phyloP scores from a whole-genome alignment of 2,888 invertebrate genomes.

The Drosophila nr. medialis region DNA sequence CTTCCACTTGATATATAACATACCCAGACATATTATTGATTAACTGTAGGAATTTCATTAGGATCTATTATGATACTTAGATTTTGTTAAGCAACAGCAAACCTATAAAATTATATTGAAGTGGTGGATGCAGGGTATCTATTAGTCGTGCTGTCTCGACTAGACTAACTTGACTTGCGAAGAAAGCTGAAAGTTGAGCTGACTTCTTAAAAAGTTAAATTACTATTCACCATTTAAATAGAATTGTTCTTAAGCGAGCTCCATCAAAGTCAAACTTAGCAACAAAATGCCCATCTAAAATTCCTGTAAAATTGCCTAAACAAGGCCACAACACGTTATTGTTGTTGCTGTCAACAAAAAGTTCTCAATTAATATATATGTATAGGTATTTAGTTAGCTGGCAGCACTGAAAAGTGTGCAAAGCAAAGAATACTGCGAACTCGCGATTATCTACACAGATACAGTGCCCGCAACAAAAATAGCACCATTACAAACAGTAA shows the following conservation, averaged over 20 bases:
- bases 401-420: slow-evolving; percentile 17
- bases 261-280: not conserved
- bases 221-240: not conserved
- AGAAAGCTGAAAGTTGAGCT: not conserved
- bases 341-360: slow-evolving; percentile 5
- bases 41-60: no score
- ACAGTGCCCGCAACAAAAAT: not conserved
- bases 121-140: no score
- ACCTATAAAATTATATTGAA: not conserved
- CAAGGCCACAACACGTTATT: not conserved
- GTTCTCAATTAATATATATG: slow-evolving; percentile 12
- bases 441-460: slow-evolving; percentile 13
- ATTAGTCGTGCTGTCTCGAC: not conserved
- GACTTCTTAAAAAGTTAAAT: not conserved
- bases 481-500: not conserved
- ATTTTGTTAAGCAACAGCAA: no score
- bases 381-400: not conserved
- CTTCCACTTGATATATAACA: no score
- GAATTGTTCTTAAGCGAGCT: not conserved
- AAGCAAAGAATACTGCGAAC: slow-evolving; percentile 18
- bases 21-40: no score
- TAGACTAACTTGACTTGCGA: not conserved
- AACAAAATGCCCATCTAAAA: not conserved
- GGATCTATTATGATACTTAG: no score
- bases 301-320: not conserved